Evolutionary conservation across 1,140 invertebrate genomes (phyloP).

Genomic region (Listronotus oregonensis): DNA sequence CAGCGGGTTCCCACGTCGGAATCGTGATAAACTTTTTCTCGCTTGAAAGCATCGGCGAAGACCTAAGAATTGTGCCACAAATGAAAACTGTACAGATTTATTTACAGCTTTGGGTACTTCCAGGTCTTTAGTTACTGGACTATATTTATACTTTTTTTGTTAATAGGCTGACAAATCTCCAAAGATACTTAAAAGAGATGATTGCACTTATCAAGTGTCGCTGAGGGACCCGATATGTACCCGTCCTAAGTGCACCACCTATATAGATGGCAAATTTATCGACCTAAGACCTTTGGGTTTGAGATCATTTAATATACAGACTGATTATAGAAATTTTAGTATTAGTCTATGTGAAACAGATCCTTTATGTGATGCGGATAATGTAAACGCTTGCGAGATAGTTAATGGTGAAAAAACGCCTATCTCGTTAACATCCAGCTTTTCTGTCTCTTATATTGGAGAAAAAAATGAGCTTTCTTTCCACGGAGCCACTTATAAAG

Average conservation of each 20-base stretch:
- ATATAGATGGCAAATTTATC: slow-evolving; percentile 7
- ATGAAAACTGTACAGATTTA: no score
- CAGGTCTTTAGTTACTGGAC: no score
- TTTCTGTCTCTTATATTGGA: slow-evolving; percentile 2
- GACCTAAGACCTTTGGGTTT: slow-evolving; percentile 8
- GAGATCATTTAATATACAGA: neutral
- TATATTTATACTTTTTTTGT: no score
- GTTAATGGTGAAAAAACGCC: neutral
- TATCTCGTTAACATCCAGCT: slow-evolving; percentile 3
- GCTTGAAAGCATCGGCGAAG: no score
- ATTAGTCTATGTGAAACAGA: slow-evolving; percentile 2
- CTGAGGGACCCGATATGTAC: neutral
- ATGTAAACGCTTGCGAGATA: slow-evolving; percentile 18
- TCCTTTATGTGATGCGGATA: neutral
- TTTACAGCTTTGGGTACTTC: no score
- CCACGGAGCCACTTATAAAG: neutral
- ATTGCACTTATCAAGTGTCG: neutral
- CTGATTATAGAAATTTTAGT: slow-evolving; percentile 17
- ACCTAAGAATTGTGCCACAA: no score
- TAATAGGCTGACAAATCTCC: no score
- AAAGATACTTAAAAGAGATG: neutral
- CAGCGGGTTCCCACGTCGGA: no score
- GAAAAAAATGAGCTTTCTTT: slow-evolving; percentile 13
- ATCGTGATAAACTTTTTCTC: no score
- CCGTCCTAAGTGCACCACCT: neutral